These are phyloP conservation scores for Chalcosyrphus nemorum DNA, from an alignment of 2,888 invertebrate genomes.

Conservation along the genomic window DNA sequence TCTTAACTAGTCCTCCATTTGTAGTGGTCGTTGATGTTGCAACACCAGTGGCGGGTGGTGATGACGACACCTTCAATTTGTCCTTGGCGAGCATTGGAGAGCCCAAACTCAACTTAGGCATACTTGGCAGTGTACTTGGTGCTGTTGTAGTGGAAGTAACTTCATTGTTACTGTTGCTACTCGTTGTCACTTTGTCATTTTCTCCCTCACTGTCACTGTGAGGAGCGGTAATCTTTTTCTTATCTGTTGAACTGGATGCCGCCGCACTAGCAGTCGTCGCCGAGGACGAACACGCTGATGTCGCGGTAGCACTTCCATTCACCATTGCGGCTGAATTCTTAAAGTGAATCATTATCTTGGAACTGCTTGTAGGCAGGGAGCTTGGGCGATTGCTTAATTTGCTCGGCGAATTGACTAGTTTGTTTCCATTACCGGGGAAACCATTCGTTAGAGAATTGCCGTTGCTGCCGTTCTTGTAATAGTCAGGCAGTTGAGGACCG, in stretches of 20 bases:
- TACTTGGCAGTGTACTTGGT: slow-evolving; percentile 79
- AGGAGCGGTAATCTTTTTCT: slow-evolving; percentile 9
- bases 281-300: slow-evolving; percentile 67
- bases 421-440: slow-evolving; percentile 75
- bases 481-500: slow-evolving; percentile 78
- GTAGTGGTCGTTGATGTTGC: slow-evolving; percentile 33
- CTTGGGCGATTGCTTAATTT: slow-evolving; percentile 61
- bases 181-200: slow-evolving; percentile 58
- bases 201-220: slow-evolving; percentile 48
- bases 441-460: slow-evolving; percentile 46
- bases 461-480: slow-evolving; percentile 46
- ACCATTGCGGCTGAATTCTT: slow-evolving; percentile 79
- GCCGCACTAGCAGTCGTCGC: slow-evolving; percentile 49
- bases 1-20: slow-evolving; percentile 67
- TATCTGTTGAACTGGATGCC: slow-evolving; percentile 63
- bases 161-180: slow-evolving; percentile 75
- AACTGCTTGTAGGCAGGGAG: slow-evolving; percentile 64
- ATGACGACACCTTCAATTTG: slow-evolving; percentile 20
- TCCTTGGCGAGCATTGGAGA: slow-evolving; percentile 63
- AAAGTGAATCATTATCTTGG: slow-evolving; percentile 82
- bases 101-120: slow-evolving; percentile 78
- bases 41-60: slow-evolving; percentile 24
- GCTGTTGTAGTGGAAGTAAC: slow-evolving; percentile 74
- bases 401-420: slow-evolving; percentile 81
- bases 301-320: slow-evolving; percentile 56